Base-by-base conservation (phyloP, 2,113 vertebrate species). In the Indri indri region DNA sequence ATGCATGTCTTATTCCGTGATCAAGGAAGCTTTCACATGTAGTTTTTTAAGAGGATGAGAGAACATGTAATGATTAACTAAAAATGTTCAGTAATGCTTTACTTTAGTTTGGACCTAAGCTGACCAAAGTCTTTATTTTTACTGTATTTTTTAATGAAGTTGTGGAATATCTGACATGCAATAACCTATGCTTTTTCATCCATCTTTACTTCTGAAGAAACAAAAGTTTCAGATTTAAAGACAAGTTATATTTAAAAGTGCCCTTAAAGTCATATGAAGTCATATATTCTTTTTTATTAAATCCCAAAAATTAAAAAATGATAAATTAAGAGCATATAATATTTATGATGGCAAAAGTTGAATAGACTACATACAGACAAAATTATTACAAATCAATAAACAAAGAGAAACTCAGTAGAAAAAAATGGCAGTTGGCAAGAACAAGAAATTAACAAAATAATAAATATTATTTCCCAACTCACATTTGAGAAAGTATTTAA, bases 1-100 rank as follows among this genome's bases (percentile, higher is more conserved):
- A 83, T 93, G 16, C 84, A 14, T 96, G 65, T 96, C 63, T 88
- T 86, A 3, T 95, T 90, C 90, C 95, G 45, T 97, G 92, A 88
- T 96, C 57, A 61, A 97, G 86, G 97, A 83, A 1, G 57, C 57
- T 96, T 97, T 93, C 77, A 88, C 61, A 81, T 14, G 18, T 88
- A 61, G 91, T 77, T 95, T 97, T 98, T 97, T 96, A 96, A 97
- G 90, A 97, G 25, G 77, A 90, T 95, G 94, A 81, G 77, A 97
- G 96, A 95, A 76, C 5, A 83, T 68, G 47, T 93, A 98, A 97
- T 96, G 61, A 98, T 97, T 97, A 98, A 97, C 94, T 30, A 90
- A 90, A 97, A 97, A 86, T 92, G 80, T 94, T 94, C 63, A 73
- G 50, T 96, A 98, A 96, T 97, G n/a, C 84, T 95, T 98, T 98